A percentile compares a stretch with the other conserved stretches of the same genome.
Evolutionary conservation across 2,797 vertebrate species (phyloP).

Genomic region (Bothrops alternatus): DNA sequence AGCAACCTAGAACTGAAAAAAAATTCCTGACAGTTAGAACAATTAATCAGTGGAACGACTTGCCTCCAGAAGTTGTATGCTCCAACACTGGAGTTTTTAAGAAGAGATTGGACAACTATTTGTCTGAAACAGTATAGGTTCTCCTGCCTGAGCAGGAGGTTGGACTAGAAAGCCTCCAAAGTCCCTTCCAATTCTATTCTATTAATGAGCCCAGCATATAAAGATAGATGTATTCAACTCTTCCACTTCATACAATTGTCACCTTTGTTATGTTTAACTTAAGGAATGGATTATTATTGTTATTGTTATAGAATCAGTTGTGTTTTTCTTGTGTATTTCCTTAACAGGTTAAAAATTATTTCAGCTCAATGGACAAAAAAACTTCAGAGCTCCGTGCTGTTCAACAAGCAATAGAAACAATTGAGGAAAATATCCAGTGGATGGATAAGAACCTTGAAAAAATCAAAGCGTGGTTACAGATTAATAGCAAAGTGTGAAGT

Average conservation of each 20-base stretch:
- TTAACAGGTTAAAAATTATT: constrained; percentile 80
- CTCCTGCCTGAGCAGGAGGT: no score
- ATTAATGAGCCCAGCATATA: constrained; percentile 7
- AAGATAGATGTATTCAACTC: not conserved
- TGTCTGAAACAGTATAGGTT: no score
- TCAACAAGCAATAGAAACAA: constrained; percentile 82
- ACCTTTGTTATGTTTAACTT: not conserved
- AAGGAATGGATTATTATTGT: not conserved
- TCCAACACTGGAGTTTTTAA: no score
- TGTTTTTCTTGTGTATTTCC: not conserved
- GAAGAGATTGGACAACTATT: no score
- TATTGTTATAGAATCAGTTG: not conserved
- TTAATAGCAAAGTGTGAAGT: constrained; percentile 9
- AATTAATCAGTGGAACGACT: no score
- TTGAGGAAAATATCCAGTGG: constrained; percentile 88
- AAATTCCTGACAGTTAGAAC: no score
- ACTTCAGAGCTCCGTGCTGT: constrained; percentile 83
- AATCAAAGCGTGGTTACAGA: constrained; percentile 76
- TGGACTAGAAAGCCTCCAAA: no score
- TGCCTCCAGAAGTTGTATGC: no score
- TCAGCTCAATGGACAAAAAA: constrained; percentile 78
- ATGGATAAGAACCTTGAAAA: constrained; percentile 81
- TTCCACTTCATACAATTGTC: not conserved
- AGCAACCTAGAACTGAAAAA: no score
- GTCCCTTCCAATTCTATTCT: no score